phyloP scores from a whole-genome alignment of 1,140 invertebrate genomes.

The Calephelis nemesis region DNA sequence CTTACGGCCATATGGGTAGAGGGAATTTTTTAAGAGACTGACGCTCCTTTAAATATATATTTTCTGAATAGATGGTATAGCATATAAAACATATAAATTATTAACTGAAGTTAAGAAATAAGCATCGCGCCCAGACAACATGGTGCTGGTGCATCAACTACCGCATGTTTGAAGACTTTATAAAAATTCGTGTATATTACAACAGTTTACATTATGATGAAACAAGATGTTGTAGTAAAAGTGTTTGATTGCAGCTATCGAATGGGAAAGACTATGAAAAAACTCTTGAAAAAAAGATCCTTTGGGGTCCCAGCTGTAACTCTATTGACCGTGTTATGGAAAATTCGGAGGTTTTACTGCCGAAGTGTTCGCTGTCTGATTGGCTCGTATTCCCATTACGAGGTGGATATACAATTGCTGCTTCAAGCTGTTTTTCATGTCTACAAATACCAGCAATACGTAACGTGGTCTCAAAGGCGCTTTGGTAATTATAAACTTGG shows the following conservation, averaged over 20 bases:
- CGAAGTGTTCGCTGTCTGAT: constrained; percentile 35
- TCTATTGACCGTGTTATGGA: constrained; percentile 41
- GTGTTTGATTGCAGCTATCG: constrained; percentile 10
- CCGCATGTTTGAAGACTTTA: too few species aligned
- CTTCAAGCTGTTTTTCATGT: constrained; percentile 36
- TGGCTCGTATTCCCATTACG: constrained; percentile 39
- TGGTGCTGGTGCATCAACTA: too few species aligned
- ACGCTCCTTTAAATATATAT: too few species aligned
- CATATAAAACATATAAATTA: too few species aligned
- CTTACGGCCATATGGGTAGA: too few species aligned
- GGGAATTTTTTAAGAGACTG: too few species aligned
- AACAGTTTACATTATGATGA: too few species aligned
- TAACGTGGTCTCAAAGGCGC: constrained; percentile 37
- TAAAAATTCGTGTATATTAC: too few species aligned
- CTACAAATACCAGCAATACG: constrained; percentile 33
- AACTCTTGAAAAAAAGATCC: constrained; percentile 35
- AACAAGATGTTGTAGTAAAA: too few species aligned
- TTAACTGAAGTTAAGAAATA: too few species aligned
- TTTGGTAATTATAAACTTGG: constrained; percentile 36
- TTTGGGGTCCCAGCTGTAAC: constrained; percentile 49
- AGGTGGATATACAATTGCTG: constrained; percentile 38
- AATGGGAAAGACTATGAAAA: constrained; percentile 22
- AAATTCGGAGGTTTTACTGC: constrained; percentile 30
- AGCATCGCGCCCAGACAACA: too few species aligned
- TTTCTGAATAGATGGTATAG: too few species aligned